Conservation (phyloP, 2,888 invertebrate species). For the Morinoia aosen region DNA sequence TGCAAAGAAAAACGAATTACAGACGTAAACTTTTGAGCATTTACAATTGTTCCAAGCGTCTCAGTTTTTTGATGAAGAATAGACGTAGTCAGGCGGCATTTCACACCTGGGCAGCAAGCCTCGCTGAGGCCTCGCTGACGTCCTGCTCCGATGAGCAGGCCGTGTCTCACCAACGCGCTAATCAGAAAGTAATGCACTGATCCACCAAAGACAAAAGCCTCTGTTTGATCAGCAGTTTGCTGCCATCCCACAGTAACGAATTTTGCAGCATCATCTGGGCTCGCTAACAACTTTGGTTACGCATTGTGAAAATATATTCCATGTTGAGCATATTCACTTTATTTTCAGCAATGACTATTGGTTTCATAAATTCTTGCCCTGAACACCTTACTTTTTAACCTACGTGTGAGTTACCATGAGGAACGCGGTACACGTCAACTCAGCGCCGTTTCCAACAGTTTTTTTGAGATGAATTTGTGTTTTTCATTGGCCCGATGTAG, state of each 20-base stretch:
- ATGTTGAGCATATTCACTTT: not conserved
- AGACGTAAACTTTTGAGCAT: not conserved
- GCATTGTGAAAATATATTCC: not conserved
- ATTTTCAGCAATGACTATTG: not conserved
- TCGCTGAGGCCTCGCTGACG: not conserved
- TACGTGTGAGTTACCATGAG: not conserved
- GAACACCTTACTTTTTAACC: not conserved
- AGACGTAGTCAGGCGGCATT: not conserved
- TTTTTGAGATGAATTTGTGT: not conserved
- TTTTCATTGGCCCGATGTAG: not conserved
- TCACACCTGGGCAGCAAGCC: not conserved
- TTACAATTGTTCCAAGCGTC: not conserved
- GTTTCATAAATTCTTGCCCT: not conserved
- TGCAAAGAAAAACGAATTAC: not conserved
- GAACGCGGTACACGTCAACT: not conserved
- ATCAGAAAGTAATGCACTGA: slow-evolving; percentile 37
- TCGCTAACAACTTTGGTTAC: not conserved
- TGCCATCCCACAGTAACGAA: slow-evolving; percentile 7
- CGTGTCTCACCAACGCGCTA: slow-evolving; percentile 23
- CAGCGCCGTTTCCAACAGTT: not conserved
- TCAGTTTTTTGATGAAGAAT: not conserved
- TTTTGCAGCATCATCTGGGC: slow-evolving; percentile 29
- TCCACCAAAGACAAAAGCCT: slow-evolving; percentile 48
- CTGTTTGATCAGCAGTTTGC: slow-evolving; percentile 22
- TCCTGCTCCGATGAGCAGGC: not conserved